phyloP scores from a whole-genome alignment of 2,888 invertebrate genomes.

The Drosophila colorata region DNA sequence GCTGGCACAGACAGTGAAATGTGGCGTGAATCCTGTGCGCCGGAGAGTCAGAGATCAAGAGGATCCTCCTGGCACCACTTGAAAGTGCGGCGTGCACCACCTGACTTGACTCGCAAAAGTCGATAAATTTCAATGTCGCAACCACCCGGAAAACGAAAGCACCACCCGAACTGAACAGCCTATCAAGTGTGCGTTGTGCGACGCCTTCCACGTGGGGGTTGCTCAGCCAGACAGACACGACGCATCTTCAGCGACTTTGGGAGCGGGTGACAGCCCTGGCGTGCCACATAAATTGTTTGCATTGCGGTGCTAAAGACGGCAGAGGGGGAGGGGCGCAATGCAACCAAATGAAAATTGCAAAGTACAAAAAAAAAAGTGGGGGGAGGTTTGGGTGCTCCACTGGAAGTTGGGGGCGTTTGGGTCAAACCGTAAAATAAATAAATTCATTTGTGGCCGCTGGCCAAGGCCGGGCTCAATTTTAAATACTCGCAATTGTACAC shows the following conservation, averaged over 20 bases:
- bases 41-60: constrained; percentile 46
- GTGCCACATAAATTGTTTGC: constrained; percentile 61
- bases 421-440: constrained; percentile 65
- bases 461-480: constrained; percentile 71
- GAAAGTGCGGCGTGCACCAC: constrained; percentile 29
- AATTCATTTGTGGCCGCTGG: constrained; percentile 75
- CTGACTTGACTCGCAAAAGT: constrained; percentile 43
- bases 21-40: constrained; percentile 46
- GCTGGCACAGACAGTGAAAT: constrained; percentile 48
- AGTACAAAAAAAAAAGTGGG: neutral
- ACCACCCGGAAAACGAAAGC: constrained; percentile 23
- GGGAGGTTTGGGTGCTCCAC: neutral
- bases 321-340: neutral
- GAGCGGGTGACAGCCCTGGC: constrained; percentile 39
- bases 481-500: constrained; percentile 65
- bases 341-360: constrained; percentile 60
- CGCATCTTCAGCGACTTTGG: constrained; percentile 23
- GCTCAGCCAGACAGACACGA: constrained; percentile 22
- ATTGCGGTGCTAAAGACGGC: constrained; percentile 10
- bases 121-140: constrained; percentile 76
- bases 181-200: constrained; percentile 15
- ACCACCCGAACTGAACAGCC: neutral
- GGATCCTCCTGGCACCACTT: constrained; percentile 51
- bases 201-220: constrained; percentile 37
- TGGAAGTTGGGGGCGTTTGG: constrained; percentile 6